Evolutionary conservation across 1,140 invertebrate species (phyloP).

Genomic region (Stratiolaelaps scimitus): DNA sequence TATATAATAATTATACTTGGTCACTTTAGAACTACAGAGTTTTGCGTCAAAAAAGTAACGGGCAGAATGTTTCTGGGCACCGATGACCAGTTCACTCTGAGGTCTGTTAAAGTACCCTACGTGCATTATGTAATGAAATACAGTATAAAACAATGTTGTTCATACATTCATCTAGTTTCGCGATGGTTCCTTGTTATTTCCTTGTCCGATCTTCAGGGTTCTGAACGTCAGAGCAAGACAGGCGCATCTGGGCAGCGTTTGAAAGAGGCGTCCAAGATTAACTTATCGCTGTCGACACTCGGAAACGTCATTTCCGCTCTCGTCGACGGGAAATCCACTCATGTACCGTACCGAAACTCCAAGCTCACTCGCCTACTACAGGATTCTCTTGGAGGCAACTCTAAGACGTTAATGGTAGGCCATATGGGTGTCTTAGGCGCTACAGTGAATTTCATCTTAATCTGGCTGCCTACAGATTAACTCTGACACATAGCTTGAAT

Average conservation of each 20-base stretch:
- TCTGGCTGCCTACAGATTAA: too few relatives aligned
- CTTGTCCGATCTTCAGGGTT: conserved; percentile 47
- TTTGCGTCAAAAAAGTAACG: too few relatives aligned
- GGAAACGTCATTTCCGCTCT: conserved; percentile 90
- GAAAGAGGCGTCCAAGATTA: conserved; percentile 90
- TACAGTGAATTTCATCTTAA: too few relatives aligned
- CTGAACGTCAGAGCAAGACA: conserved; percentile 79
- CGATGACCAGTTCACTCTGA: too few relatives aligned
- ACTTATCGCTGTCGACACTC: conserved; percentile 77
- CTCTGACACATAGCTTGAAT: too few relatives aligned
- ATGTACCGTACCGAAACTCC: conserved; percentile 87
- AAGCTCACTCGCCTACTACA: conserved; percentile 82
- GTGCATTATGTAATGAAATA: neutral
- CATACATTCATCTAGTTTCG: conserved; percentile 18
- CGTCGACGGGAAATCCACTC: conserved; percentile 81
- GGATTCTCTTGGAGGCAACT: conserved; percentile 88
- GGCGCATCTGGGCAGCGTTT: conserved; percentile 72
- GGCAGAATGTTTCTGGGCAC: neutral
- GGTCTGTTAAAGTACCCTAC: too few relatives aligned
- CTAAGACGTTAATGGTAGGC: conserved; percentile 82
- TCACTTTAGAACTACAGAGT: too few relatives aligned
- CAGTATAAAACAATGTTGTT: conserved; percentile 25
- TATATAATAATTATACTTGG: too few relatives aligned
- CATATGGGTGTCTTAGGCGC: conserved; percentile 33
- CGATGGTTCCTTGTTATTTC: conserved; percentile 19